These are phyloP conservation scores for Oegoconia quadripuncta DNA, from an alignment of 2,888 invertebrate species.

Conservation along the genomic window DNA sequence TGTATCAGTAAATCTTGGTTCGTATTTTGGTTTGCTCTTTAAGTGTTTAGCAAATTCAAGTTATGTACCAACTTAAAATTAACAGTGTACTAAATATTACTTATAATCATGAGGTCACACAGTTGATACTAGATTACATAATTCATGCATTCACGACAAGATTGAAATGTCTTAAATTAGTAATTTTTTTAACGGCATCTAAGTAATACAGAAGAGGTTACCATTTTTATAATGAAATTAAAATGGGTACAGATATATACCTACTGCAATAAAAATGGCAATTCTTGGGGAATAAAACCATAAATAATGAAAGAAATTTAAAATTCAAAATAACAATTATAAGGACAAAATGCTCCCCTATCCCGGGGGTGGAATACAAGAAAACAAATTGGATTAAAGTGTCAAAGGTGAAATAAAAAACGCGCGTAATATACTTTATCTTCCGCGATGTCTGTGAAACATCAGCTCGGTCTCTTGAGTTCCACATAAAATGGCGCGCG, in stretches of 20 bases:
- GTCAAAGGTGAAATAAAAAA: slow-evolving; percentile 79
- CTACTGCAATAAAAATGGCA: not conserved
- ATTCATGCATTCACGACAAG: too few species aligned
- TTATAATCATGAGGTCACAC: too few species aligned
- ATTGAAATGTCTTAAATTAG: not conserved
- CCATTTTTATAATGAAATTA: not conserved
- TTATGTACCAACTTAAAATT: too few species aligned
- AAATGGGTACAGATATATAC: not conserved
- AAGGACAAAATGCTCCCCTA: slow-evolving; percentile 62
- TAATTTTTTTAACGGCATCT: not conserved
- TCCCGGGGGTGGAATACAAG: slow-evolving; percentile 68
- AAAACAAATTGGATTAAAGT: slow-evolving; percentile 78
- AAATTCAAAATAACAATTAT: slow-evolving; percentile 74
- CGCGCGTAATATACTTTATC: slow-evolving; percentile 54
- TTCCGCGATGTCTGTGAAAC: slow-evolving; percentile 60
- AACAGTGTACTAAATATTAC: too few species aligned
- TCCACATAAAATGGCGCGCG: slow-evolving; percentile 26
- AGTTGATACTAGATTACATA: too few species aligned
- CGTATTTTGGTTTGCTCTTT: too few species aligned
- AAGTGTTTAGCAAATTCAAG: too few species aligned
- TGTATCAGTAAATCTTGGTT: too few species aligned
- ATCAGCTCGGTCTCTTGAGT: slow-evolving; percentile 39
- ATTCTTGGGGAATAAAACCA: slow-evolving; percentile 23
- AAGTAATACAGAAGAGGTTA: too few species aligned
- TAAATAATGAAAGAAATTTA: slow-evolving; percentile 49